phyloP scores from a whole-genome alignment of 92 coral and sea anemone genomes.

The Porites cylindrica region DNA sequence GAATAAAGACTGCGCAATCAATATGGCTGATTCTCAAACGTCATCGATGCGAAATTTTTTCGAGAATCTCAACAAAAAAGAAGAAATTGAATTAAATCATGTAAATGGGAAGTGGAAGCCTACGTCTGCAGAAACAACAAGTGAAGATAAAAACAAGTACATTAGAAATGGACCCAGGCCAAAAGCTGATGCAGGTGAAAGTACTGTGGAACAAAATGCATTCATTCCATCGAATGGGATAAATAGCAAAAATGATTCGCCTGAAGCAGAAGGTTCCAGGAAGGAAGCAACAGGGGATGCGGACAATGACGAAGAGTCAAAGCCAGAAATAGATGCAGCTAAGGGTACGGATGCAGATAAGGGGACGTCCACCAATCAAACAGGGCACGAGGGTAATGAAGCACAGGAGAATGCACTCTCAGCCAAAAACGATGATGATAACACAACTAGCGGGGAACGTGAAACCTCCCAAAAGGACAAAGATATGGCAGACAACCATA shows the following conservation, averaged over 20 bases:
- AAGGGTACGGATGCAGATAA: not conserved
- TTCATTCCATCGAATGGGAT: too few species aligned
- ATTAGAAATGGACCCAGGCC: not conserved
- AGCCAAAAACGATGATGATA: not conserved
- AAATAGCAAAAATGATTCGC: too few species aligned
- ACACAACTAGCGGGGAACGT: not conserved
- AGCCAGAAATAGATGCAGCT: not conserved
- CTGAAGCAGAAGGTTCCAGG: too few species aligned
- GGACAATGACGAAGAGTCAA: too few species aligned
- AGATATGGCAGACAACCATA: not conserved
- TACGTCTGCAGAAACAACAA: not conserved
- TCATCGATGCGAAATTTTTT: not conserved
- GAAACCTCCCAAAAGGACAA: not conserved
- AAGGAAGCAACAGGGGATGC: too few species aligned
- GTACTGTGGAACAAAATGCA: not conserved
- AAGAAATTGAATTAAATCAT: not conserved
- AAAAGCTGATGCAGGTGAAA: not conserved
- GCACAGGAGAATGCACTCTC: not conserved
- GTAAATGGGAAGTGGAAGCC: not conserved
- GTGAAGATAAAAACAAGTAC: not conserved
- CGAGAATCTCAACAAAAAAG: not conserved
- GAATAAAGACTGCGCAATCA: not conserved
- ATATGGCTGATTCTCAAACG: not conserved
- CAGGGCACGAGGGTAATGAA: not conserved
- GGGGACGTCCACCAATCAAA: not conserved